Percentiles rank a stretch among this genome's conserved stretches.
These are phyloP conservation scores for Nyctereutes procyonoides DNA, from an alignment of 2,113 vertebrate genomes.

Conservation along the genomic window DNA sequence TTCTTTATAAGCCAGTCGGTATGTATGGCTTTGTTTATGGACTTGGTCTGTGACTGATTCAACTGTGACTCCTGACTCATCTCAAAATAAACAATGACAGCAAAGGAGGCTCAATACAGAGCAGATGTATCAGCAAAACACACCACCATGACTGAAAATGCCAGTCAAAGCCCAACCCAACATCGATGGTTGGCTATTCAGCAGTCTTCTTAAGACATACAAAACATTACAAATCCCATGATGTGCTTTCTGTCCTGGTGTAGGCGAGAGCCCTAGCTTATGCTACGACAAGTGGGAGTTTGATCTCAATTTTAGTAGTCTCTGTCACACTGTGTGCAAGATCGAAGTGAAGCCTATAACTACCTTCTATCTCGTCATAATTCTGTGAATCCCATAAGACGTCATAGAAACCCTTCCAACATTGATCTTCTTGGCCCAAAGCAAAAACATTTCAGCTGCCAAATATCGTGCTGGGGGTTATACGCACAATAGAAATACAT, in stretches of 20 bases:
- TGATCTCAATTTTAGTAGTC: not conserved
- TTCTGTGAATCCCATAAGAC: not conserved
- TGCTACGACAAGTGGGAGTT: not conserved
- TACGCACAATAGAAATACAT: constrained; percentile 52
- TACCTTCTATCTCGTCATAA: not conserved
- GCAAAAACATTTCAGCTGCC: constrained; percentile 12
- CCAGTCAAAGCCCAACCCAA: not conserved
- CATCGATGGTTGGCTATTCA: not conserved
- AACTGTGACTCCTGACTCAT: not conserved
- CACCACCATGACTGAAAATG: not conserved
- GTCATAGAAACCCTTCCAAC: not conserved
- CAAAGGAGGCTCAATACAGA: not conserved
- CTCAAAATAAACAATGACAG: not conserved
- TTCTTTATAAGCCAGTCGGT: not conserved
- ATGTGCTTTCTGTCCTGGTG: not conserved
- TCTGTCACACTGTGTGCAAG: not conserved
- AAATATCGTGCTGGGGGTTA: not conserved
- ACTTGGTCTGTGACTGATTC: not conserved
- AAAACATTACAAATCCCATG: not conserved
- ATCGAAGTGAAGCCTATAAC: not conserved
- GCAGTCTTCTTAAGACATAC: not conserved
- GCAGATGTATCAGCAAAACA: not conserved
- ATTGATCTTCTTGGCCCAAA: constrained; percentile 38
- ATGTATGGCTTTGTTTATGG: not conserved
- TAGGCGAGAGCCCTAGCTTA: not conserved